Evolutionary conservation across 2,797 vertebrate genomes (phyloP).

Genomic region (Mus spretus): DNA sequence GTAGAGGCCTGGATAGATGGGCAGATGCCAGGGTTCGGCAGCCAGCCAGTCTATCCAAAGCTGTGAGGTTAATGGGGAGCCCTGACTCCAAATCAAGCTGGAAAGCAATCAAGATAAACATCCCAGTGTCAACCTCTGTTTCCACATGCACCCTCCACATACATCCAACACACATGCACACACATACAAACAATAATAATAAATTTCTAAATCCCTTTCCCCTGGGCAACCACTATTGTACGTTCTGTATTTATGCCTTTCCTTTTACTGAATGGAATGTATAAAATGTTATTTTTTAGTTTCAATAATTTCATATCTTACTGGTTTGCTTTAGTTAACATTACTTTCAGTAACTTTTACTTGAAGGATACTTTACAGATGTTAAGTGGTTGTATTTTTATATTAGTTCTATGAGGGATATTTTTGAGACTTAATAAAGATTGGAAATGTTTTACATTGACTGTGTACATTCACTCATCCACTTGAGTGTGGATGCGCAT

Average conservation of each 20-base stretch:
- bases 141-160: not conserved
- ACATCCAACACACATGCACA: not conserved
- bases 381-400: not conserved
- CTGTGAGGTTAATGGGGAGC: not conserved
- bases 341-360: not conserved
- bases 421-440: not conserved
- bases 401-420: not conserved
- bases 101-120: not conserved
- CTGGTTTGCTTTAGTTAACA: constrained; percentile 11
- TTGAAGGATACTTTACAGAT: not conserved
- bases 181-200: not conserved
- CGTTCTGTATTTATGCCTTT: not conserved
- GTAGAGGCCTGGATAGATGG: not conserved
- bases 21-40: not conserved
- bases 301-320: constrained; percentile 15
- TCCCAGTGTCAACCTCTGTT: not conserved
- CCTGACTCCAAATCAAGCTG: not conserved
- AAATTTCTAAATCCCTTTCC: not conserved
- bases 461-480: not conserved
- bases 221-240: too few species aligned
- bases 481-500: too few species aligned
- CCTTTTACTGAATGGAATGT: not conserved
- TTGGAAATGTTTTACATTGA: not conserved
- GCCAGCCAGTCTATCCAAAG: not conserved
- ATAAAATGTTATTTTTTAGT: constrained; percentile 33